Evolutionary conservation across 2,797 vertebrate genomes (phyloP).

Genomic region (Myripristis jacobus): DNA sequence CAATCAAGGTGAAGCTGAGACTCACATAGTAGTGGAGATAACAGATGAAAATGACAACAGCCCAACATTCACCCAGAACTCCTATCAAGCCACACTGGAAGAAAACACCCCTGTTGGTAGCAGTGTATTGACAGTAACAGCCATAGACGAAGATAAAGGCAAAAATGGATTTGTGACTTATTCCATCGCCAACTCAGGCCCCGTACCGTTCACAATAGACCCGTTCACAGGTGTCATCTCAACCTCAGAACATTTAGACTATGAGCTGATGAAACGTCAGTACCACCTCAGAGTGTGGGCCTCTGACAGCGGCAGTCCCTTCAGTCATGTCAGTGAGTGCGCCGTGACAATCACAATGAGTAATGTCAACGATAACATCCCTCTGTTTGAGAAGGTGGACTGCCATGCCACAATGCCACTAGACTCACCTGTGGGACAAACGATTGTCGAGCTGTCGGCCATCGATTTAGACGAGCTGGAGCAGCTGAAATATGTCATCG

Average conservation of each 20-base stretch:
- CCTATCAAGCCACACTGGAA: slow-evolving; percentile 87
- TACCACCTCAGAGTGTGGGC: slow-evolving; percentile 93
- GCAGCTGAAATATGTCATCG: slow-evolving; percentile 88
- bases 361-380: slow-evolving; percentile 94
- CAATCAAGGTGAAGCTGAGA: slow-evolving; percentile 80
- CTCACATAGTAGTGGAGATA: slow-evolving; percentile 85
- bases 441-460: slow-evolving; percentile 87
- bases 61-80: slow-evolving; percentile 86
- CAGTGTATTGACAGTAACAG: slow-evolving; percentile 87
- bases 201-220: slow-evolving; percentile 90
- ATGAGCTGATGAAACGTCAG: slow-evolving; percentile 93
- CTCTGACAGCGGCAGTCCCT: slow-evolving; percentile 93
- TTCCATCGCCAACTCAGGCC: slow-evolving; percentile 83
- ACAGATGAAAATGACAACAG: slow-evolving; percentile 92
- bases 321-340: slow-evolving; percentile 89
- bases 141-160: slow-evolving; percentile 87
- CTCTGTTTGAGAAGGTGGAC: slow-evolving; percentile 91
- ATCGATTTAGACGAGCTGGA: slow-evolving; percentile 94
- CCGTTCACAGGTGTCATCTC: slow-evolving; percentile 90
- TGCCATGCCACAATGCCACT: slow-evolving; percentile 89
- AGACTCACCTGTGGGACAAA: slow-evolving; percentile 83
- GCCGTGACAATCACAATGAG: slow-evolving; percentile 89
- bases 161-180: slow-evolving; percentile 92
- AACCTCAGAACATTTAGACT: slow-evolving; percentile 90
- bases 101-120: slow-evolving; percentile 92